Base-by-base conservation (phyloP, 2,113 vertebrate genomes). In the Cyprinodon variegatus region DNA sequence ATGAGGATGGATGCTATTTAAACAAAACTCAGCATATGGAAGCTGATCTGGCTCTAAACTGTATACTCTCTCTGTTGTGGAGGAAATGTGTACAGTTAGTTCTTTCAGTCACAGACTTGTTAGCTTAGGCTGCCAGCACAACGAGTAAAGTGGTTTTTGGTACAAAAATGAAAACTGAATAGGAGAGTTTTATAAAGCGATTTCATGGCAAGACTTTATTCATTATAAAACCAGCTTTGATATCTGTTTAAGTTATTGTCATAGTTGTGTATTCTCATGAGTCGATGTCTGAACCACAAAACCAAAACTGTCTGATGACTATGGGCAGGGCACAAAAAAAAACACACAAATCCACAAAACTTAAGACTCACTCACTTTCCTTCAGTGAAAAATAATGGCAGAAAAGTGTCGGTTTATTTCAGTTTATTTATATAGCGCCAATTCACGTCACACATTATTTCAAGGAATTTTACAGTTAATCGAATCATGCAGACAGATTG, bases 51-150 rank as follows among this genome's bases (percentile, higher is more conserved):
- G 61, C 60, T 73, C 76, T 86, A 74, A 88, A 87, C 74, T 40
- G 1, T 10, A 17, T 4, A 29, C 7, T 50, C 59, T 10, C 15
- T 50, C 13, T 76, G 11, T 76, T 46, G 75, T 81, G 77, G 77
- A 67, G 68, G 78, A 75, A 62, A 6, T 53, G 7, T 53, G 75
- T 22, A 37, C 59, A 40, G 17, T 50, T 14, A 38, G 40, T 76
- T 67, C 86, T 37, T 38, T 73, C 74, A 57, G 71, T 81, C 63
- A 65, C 61, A 40, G 2, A 36, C 40, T 61, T 78, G 83, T 84
- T 73, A 17, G 73, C 77, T 72, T 68, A n/a, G 65, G 12, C 65
- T 88, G 83, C 84, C 87, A 81, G 4, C 79, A n/a, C 40, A 45
- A 45, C 29, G 29, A 29, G 29, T 29, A 45, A 36, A 74, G 53